Evolutionary conservation across 2,888 invertebrate genomes (phyloP), one percentile per base, ranked within the genome.

Genomic region (Priocnemis perturbator): DNA sequence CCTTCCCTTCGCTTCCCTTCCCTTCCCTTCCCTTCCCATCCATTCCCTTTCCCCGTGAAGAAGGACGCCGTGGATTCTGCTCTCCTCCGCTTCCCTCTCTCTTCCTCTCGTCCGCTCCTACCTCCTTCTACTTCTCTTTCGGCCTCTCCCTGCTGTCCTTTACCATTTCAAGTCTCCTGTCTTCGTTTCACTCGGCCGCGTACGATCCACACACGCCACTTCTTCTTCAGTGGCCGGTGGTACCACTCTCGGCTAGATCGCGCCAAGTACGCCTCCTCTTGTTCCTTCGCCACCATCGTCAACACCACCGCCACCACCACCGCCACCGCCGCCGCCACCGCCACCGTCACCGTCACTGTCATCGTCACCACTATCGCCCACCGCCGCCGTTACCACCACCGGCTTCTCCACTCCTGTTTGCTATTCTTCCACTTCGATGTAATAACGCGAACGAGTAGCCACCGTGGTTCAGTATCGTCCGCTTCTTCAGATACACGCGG

Each of bases 151-250:
- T 66, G 56, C 61, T 53, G 79, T 77, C 79, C 74, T 73, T 73
- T 77, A 78, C 74, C 77, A 72, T 76, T 73, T 76, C 74, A 71
- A 71, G 66, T 74, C 60, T 69, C 66, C 71, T 73, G 80, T 81
- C 82, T 79, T 81, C 77, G 80, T 78, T 82, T 76, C 56, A 74
- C 82, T 65, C 60, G 71, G 57, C 73, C 78, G 82, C 50, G 17
- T 71, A 78, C 81, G 81, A 81, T 79, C 78, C 76, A 71, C 82
- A 77, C 83, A 76, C 81, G 78, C 81, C 78, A 78, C 83, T 83
- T 81, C 80, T 83, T 82, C 82, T 75, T 76, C 82, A 77, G 79
- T 83, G 75, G 79, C 76, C 80, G 73, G 67, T 77, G 75, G 80
- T 75, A 75, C 78, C 76, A 77, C 78, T 72, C 79, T 79, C 73